Evolutionary conservation across 1,140 invertebrate species (phyloP).

Genomic region (Drosophila fuyamai): DNA sequence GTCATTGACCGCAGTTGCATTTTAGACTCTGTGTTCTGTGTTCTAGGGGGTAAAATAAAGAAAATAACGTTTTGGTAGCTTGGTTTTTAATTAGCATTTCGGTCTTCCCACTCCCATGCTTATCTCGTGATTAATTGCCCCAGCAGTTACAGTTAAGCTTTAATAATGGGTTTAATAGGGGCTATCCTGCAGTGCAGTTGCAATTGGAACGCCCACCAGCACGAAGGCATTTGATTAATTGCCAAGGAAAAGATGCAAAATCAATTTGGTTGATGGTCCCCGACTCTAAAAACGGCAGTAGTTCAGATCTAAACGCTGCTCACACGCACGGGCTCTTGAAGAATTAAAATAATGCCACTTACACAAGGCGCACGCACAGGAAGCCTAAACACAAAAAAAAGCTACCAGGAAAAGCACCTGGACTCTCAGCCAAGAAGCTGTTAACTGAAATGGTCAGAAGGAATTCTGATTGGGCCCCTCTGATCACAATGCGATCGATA

Average conservation of each 20-base stretch:
- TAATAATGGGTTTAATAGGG: constrained; percentile 73
- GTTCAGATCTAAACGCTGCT: constrained; percentile 19
- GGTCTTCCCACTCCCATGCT: constrained; percentile 53
- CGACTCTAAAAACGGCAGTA: constrained; percentile 2
- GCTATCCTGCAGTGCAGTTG: constrained; percentile 17
- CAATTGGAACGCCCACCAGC: constrained; percentile 57
- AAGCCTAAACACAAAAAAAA: constrained; percentile 14
- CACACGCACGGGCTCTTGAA: constrained; percentile 51
- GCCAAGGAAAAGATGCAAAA: constrained; percentile 70
- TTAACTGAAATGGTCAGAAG: constrained; percentile 45
- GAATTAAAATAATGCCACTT: constrained; percentile 66
- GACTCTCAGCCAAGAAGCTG: constrained; percentile 40
- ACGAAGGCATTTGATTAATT: constrained; percentile 74
- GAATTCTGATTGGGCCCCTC: constrained; percentile 52
- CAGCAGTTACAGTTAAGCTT: constrained; percentile 73
- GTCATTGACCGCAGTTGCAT: constrained; percentile 76
- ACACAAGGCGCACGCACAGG: constrained; percentile 45
- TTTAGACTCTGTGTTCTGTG: constrained; percentile 13
- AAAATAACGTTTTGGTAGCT: constrained; percentile 65
- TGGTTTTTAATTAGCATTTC: constrained; percentile 77
- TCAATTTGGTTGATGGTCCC: constrained; percentile 64
- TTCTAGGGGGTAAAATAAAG: constrained; percentile 23
- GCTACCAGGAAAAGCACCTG: constrained; percentile 17
- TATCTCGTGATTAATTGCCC: constrained; percentile 76
- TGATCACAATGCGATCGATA: constrained; percentile 61